These are phyloP conservation scores for Galerucella nymphaeae DNA, from an alignment of 2,888 invertebrate species.

Conservation along the genomic window DNA sequence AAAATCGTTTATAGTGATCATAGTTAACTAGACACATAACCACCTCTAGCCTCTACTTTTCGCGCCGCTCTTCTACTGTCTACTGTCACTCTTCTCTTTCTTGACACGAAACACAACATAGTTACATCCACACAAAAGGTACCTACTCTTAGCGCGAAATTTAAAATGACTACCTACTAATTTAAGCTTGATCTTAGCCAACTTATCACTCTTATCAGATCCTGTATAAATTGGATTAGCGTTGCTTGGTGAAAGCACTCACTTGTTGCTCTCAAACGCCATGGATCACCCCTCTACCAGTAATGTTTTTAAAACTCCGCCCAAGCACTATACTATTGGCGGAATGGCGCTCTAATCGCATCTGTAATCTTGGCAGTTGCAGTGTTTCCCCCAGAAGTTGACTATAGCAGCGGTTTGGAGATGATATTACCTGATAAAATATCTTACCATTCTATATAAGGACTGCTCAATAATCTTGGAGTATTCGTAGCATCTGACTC, in stretches of 20 bases:
- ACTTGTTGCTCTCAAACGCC: slow-evolving; percentile 61
- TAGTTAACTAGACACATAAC: too few species aligned
- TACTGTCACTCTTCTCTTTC: too few species aligned
- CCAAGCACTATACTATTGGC: slow-evolving; percentile 52
- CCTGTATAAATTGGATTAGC: slow-evolving; percentile 50
- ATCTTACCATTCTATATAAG: slow-evolving; percentile 1
- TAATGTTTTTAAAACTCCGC: slow-evolving; percentile 49
- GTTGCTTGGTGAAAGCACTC: slow-evolving; percentile 45
- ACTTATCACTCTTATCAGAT: slow-evolving; percentile 31
- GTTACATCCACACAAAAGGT: too few species aligned
- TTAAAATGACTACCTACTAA: too few species aligned
- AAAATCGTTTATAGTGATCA: too few species aligned
- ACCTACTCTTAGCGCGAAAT: too few species aligned
- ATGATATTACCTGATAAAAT: slow-evolving; percentile 18
- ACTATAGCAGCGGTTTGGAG: slow-evolving; percentile 21
- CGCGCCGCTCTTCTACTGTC: too few species aligned
- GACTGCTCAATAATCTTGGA: not conserved
- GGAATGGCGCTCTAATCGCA: slow-evolving; percentile 58
- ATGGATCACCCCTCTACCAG: slow-evolving; percentile 56
- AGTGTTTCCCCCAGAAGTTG: slow-evolving; percentile 37
- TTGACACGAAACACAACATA: too few species aligned
- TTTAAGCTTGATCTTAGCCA: slow-evolving; percentile 10
- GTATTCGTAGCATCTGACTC: not conserved
- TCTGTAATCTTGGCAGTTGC: slow-evolving; percentile 53
- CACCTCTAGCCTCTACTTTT: too few species aligned